Evolutionary conservation across 2,797 vertebrate genomes (phyloP), one percentile per base, ranked within the genome.

Genomic region (Stomatorhinus walkeri): DNA sequence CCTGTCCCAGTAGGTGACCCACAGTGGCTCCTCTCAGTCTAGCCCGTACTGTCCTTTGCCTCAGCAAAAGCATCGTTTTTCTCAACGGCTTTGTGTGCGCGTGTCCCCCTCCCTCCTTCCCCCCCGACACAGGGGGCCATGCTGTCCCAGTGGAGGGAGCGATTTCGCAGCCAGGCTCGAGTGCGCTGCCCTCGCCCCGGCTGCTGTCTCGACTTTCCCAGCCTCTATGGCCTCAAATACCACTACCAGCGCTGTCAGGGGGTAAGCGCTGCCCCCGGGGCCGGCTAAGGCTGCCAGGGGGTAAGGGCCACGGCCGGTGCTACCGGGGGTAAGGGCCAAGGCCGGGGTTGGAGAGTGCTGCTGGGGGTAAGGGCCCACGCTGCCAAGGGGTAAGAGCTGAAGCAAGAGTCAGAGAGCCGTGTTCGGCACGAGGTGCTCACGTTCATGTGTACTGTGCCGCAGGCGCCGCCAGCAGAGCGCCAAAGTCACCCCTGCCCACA

Each of bases 181-280:
- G 96, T 96, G 90, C 95, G 95, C 88, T 96, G 96, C 91, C 96
- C 96, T 89, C 96, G 95, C 89, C 93, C 95, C 0, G 95, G 96
- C 85, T 96, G 96, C 92, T 96, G 96, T 95, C 92, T 96, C 91
- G 96, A 96, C 91, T 96, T 96, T 87, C 96, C 96, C 89, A 96
- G 95, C 91, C 95, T 96, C 90, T 96, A 95, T 28, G 95, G 96
- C 88, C 94, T 96, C 91, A 96, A 96, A 91, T 96, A 96, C 91
- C 96, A 96, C 90, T 96, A 96, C 89, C 95, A 96, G 89, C 96
- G 96, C 90, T 96, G 96, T 91, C 95, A 95, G 90, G 96, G 96
- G 95, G 96, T 96, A 87, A 87, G 85, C 0, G 16, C 14, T 32
- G 9, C 46, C 2, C 3, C 36, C 6, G 8, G 46, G 83, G 83